phyloP scores from a whole-genome alignment of 1,140 invertebrate species.

The Tetramorium alpestre region DNA sequence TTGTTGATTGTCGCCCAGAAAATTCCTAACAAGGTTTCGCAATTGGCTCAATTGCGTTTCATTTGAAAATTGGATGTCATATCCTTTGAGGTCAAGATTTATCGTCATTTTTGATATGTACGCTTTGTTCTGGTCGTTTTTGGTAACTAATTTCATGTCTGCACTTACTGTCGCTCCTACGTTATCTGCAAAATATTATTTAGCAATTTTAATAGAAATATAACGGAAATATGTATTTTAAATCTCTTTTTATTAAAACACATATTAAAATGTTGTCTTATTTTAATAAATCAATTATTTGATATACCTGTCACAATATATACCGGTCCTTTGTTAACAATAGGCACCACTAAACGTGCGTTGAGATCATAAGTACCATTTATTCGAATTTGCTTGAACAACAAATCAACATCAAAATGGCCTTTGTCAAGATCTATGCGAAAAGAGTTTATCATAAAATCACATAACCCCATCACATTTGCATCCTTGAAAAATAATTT shows the following conservation, averaged over 20 bases:
- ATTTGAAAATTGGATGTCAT: constrained; percentile 61
- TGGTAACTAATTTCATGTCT: not conserved
- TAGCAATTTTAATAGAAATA: not conserved
- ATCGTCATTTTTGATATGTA: constrained; percentile 75
- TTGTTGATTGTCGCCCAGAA: constrained; percentile 65
- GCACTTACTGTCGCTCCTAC: constrained; percentile 56
- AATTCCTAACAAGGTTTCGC: not conserved
- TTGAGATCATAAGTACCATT: constrained; percentile 87
- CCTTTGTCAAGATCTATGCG: constrained; percentile 86
- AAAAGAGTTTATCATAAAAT: constrained; percentile 85
- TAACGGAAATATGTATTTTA: not conserved
- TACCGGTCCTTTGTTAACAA: constrained; percentile 76
- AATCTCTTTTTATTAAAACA: not conserved
- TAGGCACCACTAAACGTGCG: constrained; percentile 85
- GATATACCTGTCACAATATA: constrained; percentile 52
- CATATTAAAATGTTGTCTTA: not conserved
- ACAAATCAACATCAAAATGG: constrained; percentile 82
- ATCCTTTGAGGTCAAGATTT: constrained; percentile 75
- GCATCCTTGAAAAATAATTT: constrained; percentile 85
- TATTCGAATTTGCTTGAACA: constrained; percentile 85
- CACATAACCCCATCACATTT: constrained; percentile 85
- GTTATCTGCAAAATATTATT: constrained; percentile 68
- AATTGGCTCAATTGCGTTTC: constrained; percentile 67
- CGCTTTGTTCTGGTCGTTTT: constrained; percentile 67
- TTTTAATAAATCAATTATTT: constrained; percentile 1